Conservation (phyloP, 2,113 vertebrate genomes). For the Hyperopisus bebe region DNA sequence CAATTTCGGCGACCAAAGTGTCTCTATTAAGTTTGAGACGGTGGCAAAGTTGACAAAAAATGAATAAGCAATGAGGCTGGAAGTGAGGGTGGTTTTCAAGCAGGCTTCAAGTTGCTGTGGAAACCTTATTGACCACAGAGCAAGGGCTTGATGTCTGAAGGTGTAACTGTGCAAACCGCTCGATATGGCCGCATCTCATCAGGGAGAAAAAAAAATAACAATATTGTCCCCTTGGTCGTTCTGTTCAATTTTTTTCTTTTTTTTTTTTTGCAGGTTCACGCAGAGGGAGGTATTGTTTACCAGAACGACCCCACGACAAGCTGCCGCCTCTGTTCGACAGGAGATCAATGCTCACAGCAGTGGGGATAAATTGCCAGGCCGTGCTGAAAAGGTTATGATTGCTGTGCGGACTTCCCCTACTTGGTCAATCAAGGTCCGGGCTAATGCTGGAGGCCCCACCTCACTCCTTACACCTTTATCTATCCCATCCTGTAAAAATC, state of each 20-base stretch:
- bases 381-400: slow-evolving; percentile 44
- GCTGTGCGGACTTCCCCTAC: slow-evolving; percentile 34
- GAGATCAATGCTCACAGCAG: not conserved
- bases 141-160: slow-evolving; percentile 21
- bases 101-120: slow-evolving; percentile 22
- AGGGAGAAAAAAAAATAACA: slow-evolving; percentile 30
- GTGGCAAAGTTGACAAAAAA: slow-evolving; percentile 7
- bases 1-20: not conserved
- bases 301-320: slow-evolving; percentile 34
- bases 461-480: not conserved
- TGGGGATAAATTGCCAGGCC: slow-evolving; percentile 40
- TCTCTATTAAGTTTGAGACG: not conserved
- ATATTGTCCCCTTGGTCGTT: not conserved
- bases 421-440: slow-evolving; percentile 39
- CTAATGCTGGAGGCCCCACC: not conserved
- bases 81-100: not conserved
- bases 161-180: slow-evolving; percentile 36
- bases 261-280: not conserved
- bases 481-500: slow-evolving; percentile 50
- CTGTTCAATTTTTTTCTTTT: not conserved
- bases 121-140: slow-evolving; percentile 30
- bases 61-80: not conserved
- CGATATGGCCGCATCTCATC: slow-evolving; percentile 33
- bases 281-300: slow-evolving; percentile 36
- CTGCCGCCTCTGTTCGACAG: not conserved